Evolutionary conservation across 2,888 invertebrate genomes (phyloP), one percentile per base, ranked within the genome.

Genomic region (Chaetogeoica ovagalla): DNA sequence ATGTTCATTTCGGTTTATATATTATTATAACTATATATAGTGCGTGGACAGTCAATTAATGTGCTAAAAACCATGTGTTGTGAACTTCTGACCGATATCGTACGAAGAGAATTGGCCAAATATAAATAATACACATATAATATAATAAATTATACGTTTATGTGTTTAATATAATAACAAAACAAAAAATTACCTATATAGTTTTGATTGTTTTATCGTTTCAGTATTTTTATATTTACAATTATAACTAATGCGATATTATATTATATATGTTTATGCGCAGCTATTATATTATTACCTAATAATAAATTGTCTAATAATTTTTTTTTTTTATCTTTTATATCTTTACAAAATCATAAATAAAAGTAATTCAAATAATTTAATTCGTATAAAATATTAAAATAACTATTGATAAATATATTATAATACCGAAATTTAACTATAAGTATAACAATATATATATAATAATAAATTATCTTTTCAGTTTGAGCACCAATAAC

Each of bases 121-220:
- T n/a, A n/a, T 30, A 30, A 2, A 30, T 30, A 2, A 30, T 30
- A 30, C 43, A n/a, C n/a, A 66, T 57, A 66, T 30, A 66, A 23
- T 60, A 43, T 7, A 7, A 6, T 48, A 23, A n/a, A 52, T 37
- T n/a, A 72, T 72, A 39, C 39, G 39, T 39, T 39, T 39, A 43
- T 4, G 7, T 55, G 57, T 66, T 75, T 66, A 66, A 57, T 59
- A 66, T 59, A 66, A 75, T 66, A 75, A 75, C 75, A 66, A 66
- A 66, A 75, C 1, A 30, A 30, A 30, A 30, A 30, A 30, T 30
- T 30, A 30, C 30, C 66, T 75, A 75, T 75, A 7, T 43, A 75
- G 75, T 75, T 75, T 75, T 75, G 75, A 75, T 75, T 75, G 66
- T 59, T 66, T 9, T 43, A 66, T 66, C 75, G 66, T 75, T 75